These are phyloP conservation scores for Scolopax bukidnonensis DNA, from an alignment of 2,797 vertebrate species.

Conservation along the genomic window DNA sequence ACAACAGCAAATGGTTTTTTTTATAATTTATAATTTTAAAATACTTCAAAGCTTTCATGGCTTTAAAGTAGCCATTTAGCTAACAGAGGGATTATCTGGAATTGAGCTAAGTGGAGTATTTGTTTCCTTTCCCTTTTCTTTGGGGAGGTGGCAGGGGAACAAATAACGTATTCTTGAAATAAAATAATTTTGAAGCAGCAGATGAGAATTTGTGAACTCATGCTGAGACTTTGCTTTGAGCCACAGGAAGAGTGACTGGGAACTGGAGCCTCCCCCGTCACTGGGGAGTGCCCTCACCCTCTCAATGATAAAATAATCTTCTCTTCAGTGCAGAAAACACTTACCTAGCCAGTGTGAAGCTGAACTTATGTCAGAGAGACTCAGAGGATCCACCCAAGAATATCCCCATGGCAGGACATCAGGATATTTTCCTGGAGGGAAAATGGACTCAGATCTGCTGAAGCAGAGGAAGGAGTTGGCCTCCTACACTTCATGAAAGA, in stretches of 20 bases:
- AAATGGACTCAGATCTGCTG: not conserved
- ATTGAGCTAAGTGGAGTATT: fast-evolving
- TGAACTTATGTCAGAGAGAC: not conserved
- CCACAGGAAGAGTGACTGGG: not conserved
- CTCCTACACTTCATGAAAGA: not conserved
- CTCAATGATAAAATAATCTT: slow-evolving; percentile 6
- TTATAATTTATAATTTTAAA: too few species aligned
- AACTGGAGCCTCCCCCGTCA: not conserved
- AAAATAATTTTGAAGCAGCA: not conserved
- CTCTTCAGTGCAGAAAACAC: not conserved
- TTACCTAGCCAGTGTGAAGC: not conserved
- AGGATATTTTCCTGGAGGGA: not conserved
- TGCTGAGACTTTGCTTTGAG: not conserved
- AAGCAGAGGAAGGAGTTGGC: not conserved
- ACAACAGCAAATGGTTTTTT: not conserved
- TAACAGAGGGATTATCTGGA: not conserved
- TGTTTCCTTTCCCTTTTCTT: not conserved
- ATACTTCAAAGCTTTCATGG: not conserved
- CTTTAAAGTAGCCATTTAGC: not conserved
- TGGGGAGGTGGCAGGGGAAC: not conserved
- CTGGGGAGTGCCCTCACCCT: slow-evolving; percentile 8
- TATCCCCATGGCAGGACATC: not conserved
- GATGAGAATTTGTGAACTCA: slow-evolving; percentile 1
- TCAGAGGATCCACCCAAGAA: slow-evolving; percentile 19
- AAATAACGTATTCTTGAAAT: not conserved